Percentiles rank a stretch among this genome's conserved stretches.
Evolutionary conservation across 2,113 vertebrate genomes (phyloP).

Genomic region (Aspidoscelis tigris): DNA sequence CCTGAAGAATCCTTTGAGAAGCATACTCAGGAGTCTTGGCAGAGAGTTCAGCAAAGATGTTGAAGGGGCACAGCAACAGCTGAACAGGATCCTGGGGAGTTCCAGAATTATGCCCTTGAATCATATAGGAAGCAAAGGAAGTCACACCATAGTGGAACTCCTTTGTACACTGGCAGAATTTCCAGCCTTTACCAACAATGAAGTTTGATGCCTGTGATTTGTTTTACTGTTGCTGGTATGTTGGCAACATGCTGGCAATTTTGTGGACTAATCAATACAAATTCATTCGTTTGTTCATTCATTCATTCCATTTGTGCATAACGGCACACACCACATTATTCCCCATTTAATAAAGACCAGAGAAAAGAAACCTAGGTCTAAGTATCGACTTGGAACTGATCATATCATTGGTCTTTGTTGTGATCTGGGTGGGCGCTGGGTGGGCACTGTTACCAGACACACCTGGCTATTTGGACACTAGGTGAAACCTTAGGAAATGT

Average conservation of each 20-base stretch:
- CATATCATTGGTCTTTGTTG: too few species aligned
- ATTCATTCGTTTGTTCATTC: neutral
- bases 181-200: too few species aligned
- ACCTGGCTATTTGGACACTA: too few species aligned
- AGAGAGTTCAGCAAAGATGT: conserved; percentile 60
- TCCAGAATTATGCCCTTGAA: neutral
- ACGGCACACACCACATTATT: neutral
- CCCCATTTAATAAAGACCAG: neutral
- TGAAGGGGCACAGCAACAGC: conserved; percentile 36
- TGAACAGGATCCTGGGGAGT: conserved; percentile 39
- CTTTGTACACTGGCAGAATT: neutral
- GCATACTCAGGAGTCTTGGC: conserved; percentile 59
- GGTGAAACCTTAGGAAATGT: too few species aligned
- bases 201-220: too few species aligned
- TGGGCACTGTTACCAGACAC: too few species aligned
- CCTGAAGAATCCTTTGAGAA: conserved; percentile 57
- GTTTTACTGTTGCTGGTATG: too few species aligned
- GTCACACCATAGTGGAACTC: conserved; percentile 6
- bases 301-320: neutral
- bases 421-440: too few species aligned
- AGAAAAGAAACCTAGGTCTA: neutral
- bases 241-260: too few species aligned
- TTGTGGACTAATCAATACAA: too few species aligned
- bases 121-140: neutral
- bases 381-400: too few species aligned